Conservation (phyloP, 2,113 vertebrate genomes). For the Phalacrocorax carbo region DNA sequence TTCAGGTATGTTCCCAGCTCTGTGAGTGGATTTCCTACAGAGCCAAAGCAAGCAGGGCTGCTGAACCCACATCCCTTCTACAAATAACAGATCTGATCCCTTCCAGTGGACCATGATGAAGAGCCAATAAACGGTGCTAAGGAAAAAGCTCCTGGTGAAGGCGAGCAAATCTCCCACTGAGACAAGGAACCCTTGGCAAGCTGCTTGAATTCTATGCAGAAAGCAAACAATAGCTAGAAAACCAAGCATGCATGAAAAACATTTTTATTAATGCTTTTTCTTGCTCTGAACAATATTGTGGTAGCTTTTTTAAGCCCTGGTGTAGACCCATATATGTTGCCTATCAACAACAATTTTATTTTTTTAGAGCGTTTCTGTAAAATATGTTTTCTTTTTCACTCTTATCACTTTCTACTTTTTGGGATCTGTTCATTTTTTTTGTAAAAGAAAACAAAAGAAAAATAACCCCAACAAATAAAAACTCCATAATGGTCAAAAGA, state of each 20-base stretch:
- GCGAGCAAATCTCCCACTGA: not conserved
- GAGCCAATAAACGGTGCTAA: rapidly evolving
- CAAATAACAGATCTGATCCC: not conserved
- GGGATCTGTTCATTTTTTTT: not conserved
- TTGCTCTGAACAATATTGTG: not conserved
- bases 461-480: not conserved
- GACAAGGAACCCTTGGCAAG: not conserved
- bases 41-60: not conserved
- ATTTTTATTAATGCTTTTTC: not conserved
- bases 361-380: not conserved
- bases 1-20: not conserved
- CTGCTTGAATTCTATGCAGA: not conserved
- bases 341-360: not conserved
- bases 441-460: not conserved
- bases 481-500: not conserved
- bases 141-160: not conserved
- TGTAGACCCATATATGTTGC: not conserved
- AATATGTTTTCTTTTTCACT: not conserved
- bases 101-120: not conserved
- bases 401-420: not conserved
- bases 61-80: not conserved
- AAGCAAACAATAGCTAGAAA: not conserved
- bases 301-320: not conserved
- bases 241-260: not conserved
- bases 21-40: not conserved